Percentiles rank a stretch among this genome's conserved stretches.
phyloP scores from a whole-genome alignment of 2,888 invertebrate species.

The Spisula solida region DNA sequence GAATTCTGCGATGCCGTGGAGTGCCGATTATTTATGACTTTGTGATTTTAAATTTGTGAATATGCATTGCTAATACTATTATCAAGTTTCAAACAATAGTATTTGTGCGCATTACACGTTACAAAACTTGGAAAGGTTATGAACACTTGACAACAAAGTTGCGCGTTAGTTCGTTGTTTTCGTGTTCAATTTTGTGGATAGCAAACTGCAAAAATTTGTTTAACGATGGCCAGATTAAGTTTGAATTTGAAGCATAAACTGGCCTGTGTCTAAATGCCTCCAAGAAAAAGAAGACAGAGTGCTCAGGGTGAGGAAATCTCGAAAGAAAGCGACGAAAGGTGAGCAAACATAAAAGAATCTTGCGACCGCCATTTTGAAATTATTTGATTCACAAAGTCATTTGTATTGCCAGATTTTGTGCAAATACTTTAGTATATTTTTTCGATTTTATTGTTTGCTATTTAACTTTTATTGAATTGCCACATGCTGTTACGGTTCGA shows the following conservation, averaged over 20 bases:
- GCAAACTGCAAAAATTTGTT: too few relatives aligned
- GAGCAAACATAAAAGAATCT: conserved; percentile 50
- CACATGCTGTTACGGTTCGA: background rate
- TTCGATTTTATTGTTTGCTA: background rate
- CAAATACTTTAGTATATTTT: background rate
- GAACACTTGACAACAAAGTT: conserved; percentile 9
- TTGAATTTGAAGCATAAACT: background rate
- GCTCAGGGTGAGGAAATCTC: conserved; percentile 77
- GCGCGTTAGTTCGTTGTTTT: conserved; percentile 2
- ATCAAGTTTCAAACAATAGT: background rate
- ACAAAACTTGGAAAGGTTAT: background rate
- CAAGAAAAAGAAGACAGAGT: conserved; percentile 79
- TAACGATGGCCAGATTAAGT: background rate
- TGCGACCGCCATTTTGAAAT: conserved; percentile 77
- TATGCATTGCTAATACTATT: background rate
- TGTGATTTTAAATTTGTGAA: background rate
- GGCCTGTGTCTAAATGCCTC: conserved; percentile 76
- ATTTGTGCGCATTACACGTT: background rate
- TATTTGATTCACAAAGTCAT: conserved; percentile 26
- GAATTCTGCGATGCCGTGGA: conserved; percentile 25
- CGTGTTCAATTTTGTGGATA: conserved; percentile 15
- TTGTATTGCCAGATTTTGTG: background rate
- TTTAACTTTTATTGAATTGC: background rate
- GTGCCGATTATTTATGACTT: background rate
- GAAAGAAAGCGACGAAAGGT: conserved; percentile 70